These are phyloP conservation scores for Heliconius hewitsoni DNA, from an alignment of 1,140 invertebrate species.

Conservation along the genomic window DNA sequence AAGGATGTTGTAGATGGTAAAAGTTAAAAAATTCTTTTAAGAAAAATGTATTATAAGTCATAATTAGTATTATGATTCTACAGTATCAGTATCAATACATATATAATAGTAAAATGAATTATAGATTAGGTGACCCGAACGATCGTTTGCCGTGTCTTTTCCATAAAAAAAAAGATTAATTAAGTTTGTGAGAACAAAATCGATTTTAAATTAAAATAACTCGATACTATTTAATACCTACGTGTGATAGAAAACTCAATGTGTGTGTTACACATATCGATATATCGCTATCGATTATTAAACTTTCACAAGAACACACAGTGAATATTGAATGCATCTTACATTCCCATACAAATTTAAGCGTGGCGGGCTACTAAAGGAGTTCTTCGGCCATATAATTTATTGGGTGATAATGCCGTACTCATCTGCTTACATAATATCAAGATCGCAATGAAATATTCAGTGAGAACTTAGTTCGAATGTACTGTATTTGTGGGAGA, in stretches of 20 bases:
- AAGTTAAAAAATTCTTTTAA: background rate
- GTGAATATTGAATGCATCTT: background rate
- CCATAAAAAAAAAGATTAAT: background rate
- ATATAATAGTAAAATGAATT: no score
- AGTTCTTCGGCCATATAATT: constrained; percentile 33
- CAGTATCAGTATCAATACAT: no score
- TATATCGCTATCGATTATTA: background rate
- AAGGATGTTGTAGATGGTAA: background rate
- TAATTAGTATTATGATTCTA: background rate
- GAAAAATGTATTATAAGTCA: background rate
- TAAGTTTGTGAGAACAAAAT: background rate
- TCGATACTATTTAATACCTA: background rate
- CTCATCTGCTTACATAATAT: constrained; percentile 49
- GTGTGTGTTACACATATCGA: constrained; percentile 1
- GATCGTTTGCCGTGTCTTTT: no score
- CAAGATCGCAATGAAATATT: constrained; percentile 46
- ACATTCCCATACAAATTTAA: background rate
- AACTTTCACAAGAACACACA: background rate
- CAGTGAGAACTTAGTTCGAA: constrained; percentile 42
- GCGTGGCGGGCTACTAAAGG: background rate
- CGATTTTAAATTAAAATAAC: background rate
- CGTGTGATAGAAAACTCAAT: background rate
- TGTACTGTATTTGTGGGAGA: constrained; percentile 35
- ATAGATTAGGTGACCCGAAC: background rate
- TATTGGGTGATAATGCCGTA: constrained; percentile 37